Conservation (phyloP, 1,140 invertebrate genomes). For the Drosophila prosaltans region DNA sequence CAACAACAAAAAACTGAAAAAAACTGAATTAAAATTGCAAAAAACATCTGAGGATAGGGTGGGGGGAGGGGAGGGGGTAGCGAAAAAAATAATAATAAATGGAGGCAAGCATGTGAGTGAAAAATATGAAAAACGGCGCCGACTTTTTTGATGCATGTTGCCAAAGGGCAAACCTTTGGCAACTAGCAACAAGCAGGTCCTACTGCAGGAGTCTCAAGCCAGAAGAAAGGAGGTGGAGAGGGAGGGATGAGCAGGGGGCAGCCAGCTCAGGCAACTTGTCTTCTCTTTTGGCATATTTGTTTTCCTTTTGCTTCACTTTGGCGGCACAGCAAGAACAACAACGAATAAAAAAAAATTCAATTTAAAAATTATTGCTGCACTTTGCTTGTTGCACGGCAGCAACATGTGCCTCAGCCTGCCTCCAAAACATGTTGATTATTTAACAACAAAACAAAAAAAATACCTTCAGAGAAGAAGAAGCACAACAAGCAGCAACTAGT, state of each 20-base stretch:
- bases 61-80: background rate
- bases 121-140: conserved; percentile 76
- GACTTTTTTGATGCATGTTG: conserved; percentile 74
- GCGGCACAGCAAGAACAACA: conserved; percentile 29
- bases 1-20: conserved; percentile 7
- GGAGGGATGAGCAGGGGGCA: background rate
- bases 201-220: background rate
- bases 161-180: conserved; percentile 61
- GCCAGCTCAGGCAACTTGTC: conserved; percentile 34
- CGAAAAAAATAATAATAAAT: conserved; percentile 33
- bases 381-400: conserved; percentile 69
- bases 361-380: conserved; percentile 81
- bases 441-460: conserved; percentile 47
- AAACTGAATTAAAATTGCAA: conserved; percentile 73
- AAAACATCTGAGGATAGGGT: background rate
- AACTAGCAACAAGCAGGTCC: conserved; percentile 21
- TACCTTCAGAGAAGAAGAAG: background rate
- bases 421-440: conserved; percentile 75
- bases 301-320: conserved; percentile 53
- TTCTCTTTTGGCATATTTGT: conserved; percentile 61
- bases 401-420: conserved; percentile 58
- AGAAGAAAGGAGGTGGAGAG: background rate
- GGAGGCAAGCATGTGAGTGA: conserved; percentile 53
- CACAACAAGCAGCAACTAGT: conserved; percentile 1
- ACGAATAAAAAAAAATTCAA: conserved; percentile 62